These are phyloP conservation scores for Propithecus coquereli DNA, from an alignment of 2,113 vertebrate genomes.

Conservation along the genomic window DNA sequence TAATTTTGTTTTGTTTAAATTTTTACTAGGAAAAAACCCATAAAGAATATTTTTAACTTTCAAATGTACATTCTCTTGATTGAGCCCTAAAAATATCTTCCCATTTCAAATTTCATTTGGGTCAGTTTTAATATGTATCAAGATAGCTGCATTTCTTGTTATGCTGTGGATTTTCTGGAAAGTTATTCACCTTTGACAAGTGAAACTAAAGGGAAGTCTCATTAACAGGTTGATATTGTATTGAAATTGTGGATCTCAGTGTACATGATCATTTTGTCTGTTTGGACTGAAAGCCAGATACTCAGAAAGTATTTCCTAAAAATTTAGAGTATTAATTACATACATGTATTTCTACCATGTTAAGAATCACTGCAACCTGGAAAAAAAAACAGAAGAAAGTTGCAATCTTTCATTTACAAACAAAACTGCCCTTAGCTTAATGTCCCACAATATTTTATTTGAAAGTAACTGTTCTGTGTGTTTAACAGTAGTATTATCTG, in stretches of 20 bases:
- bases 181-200: background rate
- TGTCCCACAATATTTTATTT: background rate
- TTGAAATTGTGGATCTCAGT: background rate
- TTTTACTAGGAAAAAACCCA: constrained; percentile 14
- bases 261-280: background rate
- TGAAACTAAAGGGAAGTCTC: background rate
- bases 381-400: background rate
- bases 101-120: constrained; percentile 38
- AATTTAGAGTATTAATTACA: constrained; percentile 7
- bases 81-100: constrained; percentile 14
- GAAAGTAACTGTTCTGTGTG: background rate
- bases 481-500: background rate
- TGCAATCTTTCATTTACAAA: background rate
- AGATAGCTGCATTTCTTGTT: background rate
- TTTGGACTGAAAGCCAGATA: constrained; percentile 12
- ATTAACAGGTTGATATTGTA: constrained; percentile 1
- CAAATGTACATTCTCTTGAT: constrained; percentile 38
- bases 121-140: background rate
- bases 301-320: background rate
- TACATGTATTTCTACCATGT: background rate
- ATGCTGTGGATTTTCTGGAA: background rate
- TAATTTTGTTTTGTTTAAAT: constrained; percentile 53
- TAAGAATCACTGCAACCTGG: background rate
- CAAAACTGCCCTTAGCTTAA: background rate
- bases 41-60: constrained; percentile 50